Evolutionary conservation across 2,113 vertebrate genomes (phyloP), one percentile per base, ranked within the genome.

Genomic region (Nyctereutes procyonoides): DNA sequence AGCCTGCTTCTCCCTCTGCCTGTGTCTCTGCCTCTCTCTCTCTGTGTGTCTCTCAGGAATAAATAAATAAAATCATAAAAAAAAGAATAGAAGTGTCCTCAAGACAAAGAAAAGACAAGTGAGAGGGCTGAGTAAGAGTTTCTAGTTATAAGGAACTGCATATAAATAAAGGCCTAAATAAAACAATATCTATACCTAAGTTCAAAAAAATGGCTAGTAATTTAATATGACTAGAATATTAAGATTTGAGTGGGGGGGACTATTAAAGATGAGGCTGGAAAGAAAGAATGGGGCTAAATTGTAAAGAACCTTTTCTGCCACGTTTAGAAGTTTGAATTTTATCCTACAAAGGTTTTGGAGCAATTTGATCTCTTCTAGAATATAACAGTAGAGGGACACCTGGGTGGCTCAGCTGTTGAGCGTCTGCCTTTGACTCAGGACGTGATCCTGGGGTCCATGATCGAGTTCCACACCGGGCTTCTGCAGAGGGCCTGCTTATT

Each of bases 311-410:
- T 81, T 95, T 95, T 88, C 87, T 95, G n/a, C 19, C 48, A 91
- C n/a, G 26, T 95, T 87, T 80, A 60, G 13, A 93, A 88, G 56
- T 93, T 74, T 96, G 53, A 95, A 90, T 94, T 93, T 97, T 51
- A 96, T 63, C 80, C 74, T 96, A 48, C 10, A 97, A 96, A 90
- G 26, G 87, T 58, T 79, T 96, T 88, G 92, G 81, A 79, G 13
- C 24, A 93, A 48, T 84, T 84, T 69, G 8, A 93, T 53, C 83
- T 93, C 55, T 93, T 97, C 88, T 48, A 96, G 10, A 93, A 90
- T 80, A 11, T 67, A 95, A 96, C 17, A 87, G 22, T 43, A 43
- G 43, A 43, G 43, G 43, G 43, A 43, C 43, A 43, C 6, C 43
- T 43, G 43, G 43, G 43, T 43, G 43, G 43, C 43, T 43, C 43